These are phyloP conservation scores for Phylloscopus trochilus DNA, from an alignment of 2,113 vertebrate genomes.

Conservation along the genomic window DNA sequence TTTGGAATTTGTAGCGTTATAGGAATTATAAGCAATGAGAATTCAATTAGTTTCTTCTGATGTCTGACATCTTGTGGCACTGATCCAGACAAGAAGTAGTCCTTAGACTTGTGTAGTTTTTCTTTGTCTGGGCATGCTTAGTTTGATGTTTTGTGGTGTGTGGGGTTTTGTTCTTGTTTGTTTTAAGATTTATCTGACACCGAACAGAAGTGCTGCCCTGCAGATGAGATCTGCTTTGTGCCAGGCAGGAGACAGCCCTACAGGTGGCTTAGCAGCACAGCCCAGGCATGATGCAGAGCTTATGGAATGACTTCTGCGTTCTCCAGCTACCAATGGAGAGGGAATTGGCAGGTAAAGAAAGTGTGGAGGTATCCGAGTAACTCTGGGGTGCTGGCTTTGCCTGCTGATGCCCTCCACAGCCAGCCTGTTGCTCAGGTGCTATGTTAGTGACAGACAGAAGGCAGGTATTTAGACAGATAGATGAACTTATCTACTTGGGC, in stretches of 20 bases:
- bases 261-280: background rate
- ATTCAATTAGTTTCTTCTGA: background rate
- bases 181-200: background rate
- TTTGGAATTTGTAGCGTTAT: background rate
- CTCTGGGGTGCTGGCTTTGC: background rate
- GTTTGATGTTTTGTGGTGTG: background rate
- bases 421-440: background rate
- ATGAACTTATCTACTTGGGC: background rate
- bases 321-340: background rate
- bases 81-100: background rate
- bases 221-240: background rate
- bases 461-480: background rate
- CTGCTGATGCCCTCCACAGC: background rate
- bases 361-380: background rate
- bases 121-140: background rate
- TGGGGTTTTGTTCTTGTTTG: background rate
- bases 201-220: background rate
- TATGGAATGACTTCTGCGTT: rapidly evolving
- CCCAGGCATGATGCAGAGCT: background rate
- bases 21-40: background rate
- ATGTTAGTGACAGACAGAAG: background rate
- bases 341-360: background rate
- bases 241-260: background rate
- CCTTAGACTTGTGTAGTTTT: background rate
- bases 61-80: background rate